Percentiles rank a stretch among this genome's conserved stretches.
phyloP scores from a whole-genome alignment of 2,797 vertebrate genomes.

The Halcyon badia region DNA sequence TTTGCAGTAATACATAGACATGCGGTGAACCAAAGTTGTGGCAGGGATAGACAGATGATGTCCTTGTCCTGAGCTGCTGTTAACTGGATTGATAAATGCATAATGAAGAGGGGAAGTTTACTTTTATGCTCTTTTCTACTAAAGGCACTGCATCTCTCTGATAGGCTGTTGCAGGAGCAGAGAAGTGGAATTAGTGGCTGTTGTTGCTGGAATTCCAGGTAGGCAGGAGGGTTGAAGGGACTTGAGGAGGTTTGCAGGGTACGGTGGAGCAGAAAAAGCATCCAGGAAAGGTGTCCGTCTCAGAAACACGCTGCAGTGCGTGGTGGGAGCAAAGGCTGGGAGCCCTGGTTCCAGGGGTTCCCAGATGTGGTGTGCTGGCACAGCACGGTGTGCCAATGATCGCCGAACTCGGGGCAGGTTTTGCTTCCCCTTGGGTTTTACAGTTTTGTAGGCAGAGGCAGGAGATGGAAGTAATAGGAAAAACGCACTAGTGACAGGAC shows the following conservation, averaged over 20 bases:
- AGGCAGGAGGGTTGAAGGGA: background rate
- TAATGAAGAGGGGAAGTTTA: slow-evolving; percentile 6
- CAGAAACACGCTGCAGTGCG: fast-evolving
- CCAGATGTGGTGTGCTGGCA: background rate
- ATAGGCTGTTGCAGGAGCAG: background rate
- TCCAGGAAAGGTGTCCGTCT: background rate
- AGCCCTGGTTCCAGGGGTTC: background rate
- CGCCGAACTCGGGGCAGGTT: background rate
- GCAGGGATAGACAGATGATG: background rate
- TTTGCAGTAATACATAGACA: background rate
- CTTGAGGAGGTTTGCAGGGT: background rate
- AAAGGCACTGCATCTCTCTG: background rate
- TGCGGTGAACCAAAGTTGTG: background rate
- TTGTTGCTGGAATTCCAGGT: background rate
- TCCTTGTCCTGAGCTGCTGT: background rate
- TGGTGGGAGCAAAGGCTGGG: background rate
- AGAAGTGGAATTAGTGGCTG: background rate
- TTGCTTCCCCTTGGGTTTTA: background rate
- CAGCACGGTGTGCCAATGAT: fast-evolving
- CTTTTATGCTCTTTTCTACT: background rate
- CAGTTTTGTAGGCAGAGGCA: background rate
- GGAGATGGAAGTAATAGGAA: background rate
- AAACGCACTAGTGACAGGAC: background rate
- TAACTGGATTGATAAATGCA: slow-evolving; percentile 5
- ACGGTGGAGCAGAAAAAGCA: background rate